Percentiles rank a stretch among this genome's conserved stretches.
phyloP scores from a whole-genome alignment of 2,888 invertebrate genomes.

The Sarcophaga carnaria region DNA sequence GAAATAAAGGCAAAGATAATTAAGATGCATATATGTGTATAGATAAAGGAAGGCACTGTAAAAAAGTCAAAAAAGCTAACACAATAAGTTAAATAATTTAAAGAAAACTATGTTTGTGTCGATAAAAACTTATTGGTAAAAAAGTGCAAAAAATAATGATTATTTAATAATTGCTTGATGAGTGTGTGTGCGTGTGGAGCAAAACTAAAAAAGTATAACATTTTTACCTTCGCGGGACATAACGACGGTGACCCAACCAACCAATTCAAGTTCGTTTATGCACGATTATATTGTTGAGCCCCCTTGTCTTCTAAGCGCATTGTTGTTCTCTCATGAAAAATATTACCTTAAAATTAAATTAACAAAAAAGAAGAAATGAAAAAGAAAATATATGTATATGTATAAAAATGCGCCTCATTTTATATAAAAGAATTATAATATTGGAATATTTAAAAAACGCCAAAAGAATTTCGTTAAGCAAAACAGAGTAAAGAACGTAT shows the following conservation, averaged over 20 bases:
- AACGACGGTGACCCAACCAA: conserved; percentile 68
- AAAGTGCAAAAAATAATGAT: conserved; percentile 63
- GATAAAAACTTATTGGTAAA: conserved; percentile 42
- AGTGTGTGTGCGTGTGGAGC: conserved; percentile 59
- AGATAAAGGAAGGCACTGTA: conserved; percentile 40
- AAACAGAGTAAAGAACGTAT: conserved; percentile 6
- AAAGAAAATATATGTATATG: conserved; percentile 22
- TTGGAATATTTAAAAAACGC: conserved; percentile 5
- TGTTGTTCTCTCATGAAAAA: conserved; percentile 40
- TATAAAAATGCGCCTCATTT: conserved; percentile 54
- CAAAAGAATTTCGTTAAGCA: conserved; percentile 9
- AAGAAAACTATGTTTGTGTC: conserved; percentile 53
- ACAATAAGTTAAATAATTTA: conserved; percentile 17
- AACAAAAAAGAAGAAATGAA: conserved; percentile 14
- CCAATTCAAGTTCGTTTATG: conserved; percentile 68
- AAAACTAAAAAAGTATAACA: conserved; percentile 68
- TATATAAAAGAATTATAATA: conserved; percentile 8
- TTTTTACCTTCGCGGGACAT: conserved; percentile 67
- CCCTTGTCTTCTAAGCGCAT: conserved; percentile 65
- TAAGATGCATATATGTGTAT: conserved; percentile 11
- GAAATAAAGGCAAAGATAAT: conserved; percentile 20
- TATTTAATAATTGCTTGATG: conserved; percentile 66
- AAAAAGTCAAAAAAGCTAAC: conserved; percentile 75
- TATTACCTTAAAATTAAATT: conserved; percentile 47
- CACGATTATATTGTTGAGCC: conserved; percentile 61